phyloP scores from a whole-genome alignment of 2,113 vertebrate genomes.

The Muntiacus muntjak region DNA sequence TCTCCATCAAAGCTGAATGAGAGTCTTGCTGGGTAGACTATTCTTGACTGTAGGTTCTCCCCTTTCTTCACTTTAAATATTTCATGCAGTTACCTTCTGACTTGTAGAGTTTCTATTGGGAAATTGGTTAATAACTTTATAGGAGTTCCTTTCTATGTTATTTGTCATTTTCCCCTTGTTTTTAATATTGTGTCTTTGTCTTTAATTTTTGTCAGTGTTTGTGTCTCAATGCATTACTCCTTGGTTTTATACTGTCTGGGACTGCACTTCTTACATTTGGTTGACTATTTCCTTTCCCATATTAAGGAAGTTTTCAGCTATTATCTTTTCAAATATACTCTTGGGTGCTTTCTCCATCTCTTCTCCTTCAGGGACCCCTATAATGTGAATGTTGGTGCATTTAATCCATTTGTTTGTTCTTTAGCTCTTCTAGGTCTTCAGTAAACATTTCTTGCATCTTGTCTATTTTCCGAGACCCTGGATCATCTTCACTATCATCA shows the following conservation, averaged over 20 bases:
- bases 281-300: not conserved
- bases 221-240: not conserved
- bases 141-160: not conserved
- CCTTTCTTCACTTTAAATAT: not conserved
- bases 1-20: not conserved
- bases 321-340: not conserved
- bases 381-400: not conserved
- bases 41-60: not conserved
- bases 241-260: not conserved
- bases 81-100: not conserved
- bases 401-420: not conserved
- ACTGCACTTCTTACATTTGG: not conserved
- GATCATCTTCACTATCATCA: not conserved
- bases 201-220: not conserved
- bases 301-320: not conserved
- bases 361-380: not conserved
- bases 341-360: not conserved
- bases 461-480: not conserved
- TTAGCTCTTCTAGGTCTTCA: not conserved
- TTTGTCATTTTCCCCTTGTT: not conserved
- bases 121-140: not conserved
- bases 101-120: not conserved
- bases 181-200: not conserved
- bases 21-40: not conserved
- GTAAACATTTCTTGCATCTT: not conserved